Base-by-base conservation (phyloP, 2,113 vertebrate species). In the Dissostichus mawsoni region DNA sequence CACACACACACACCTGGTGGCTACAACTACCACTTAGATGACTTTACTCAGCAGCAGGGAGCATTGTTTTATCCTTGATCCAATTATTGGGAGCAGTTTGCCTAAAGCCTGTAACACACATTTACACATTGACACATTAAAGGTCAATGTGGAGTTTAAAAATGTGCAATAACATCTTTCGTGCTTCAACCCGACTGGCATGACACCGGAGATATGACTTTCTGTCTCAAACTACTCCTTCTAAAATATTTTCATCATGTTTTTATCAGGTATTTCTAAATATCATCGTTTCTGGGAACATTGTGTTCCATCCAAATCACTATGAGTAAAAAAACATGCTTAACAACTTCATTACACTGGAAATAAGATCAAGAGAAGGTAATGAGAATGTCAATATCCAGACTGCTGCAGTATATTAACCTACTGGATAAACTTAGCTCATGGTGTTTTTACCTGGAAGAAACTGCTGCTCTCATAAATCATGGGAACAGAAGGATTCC, bases 31-130 rank as follows among this genome's bases (percentile, higher is more conserved):
- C 44, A 16, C 61, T 66, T 5, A 51, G 6, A 45, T 33, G 59
- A 52, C 11, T 72, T 41, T 50, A 2, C 47, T 56, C 44, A 76
- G 71, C 68, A 69, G 71, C 20, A 16, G 67, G n/a, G 11, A 59
- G 12, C 4, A 36, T 47, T 50, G 16, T 76, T 69, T 79, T 1
- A 61, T 36, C 53, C 4, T 18, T 2, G 1, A 48, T 52, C 23
- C 18, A 7, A 55, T 51, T 56, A 75, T 11, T 12, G 5, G 20
- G 14, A 4, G 18, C 11, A 33, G 17, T 61, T 62, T 25, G 9
- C 7, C 4, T 18, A 23, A 66, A 52, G 55, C 20, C n/a, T 1
- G 3, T 10, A 33, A 50, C 2, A 10, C 16, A 62, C 11, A 48
- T 69, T 50, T 11, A 23, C 25, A 36, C 36, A 8, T 72, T 3